These are phyloP conservation scores for Rhingia campestris DNA, from an alignment of 2,888 invertebrate species.

Conservation along the genomic window DNA sequence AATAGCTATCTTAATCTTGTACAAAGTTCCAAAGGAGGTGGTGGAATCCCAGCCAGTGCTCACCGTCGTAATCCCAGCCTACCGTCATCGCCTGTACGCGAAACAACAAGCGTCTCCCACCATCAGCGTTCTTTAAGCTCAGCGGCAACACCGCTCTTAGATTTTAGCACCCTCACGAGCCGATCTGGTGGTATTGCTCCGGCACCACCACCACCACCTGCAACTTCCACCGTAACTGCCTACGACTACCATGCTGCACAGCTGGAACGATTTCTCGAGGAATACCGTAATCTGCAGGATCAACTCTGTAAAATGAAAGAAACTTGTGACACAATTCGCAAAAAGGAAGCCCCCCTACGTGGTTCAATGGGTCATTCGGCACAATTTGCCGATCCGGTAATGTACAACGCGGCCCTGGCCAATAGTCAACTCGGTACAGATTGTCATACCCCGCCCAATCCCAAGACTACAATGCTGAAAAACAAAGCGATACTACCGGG, in stretches of 20 bases:
- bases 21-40: constrained; percentile 80
- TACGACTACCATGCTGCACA: constrained; percentile 92
- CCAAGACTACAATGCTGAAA: constrained; percentile 85
- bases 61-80: constrained; percentile 85
- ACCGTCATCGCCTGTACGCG: constrained; percentile 86
- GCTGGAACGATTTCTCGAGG: constrained; percentile 90
- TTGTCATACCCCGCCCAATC: constrained; percentile 77
- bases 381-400: constrained; percentile 82
- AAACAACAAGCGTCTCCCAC: constrained; percentile 75
- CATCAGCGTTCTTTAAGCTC: constrained; percentile 82
- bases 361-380: constrained; percentile 79
- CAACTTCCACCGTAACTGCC: constrained; percentile 84
- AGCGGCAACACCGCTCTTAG: constrained; percentile 81
- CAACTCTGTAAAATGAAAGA: constrained; percentile 92
- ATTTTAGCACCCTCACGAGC: constrained; percentile 79
- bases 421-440: constrained; percentile 76
- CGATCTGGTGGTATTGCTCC: constrained; percentile 79
- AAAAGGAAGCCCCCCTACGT: constrained; percentile 81
- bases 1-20: constrained; percentile 89
- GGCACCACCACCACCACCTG: constrained; percentile 81
- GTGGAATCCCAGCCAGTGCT: constrained; percentile 39
- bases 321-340: constrained; percentile 87
- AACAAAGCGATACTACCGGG: constrained; percentile 83
- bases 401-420: constrained; percentile 81
- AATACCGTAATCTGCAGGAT: constrained; percentile 90